Evolutionary conservation across 1,140 invertebrate genomes (phyloP), one percentile per base, ranked within the genome.

Genomic region (Bilobella aurantiaca): DNA sequence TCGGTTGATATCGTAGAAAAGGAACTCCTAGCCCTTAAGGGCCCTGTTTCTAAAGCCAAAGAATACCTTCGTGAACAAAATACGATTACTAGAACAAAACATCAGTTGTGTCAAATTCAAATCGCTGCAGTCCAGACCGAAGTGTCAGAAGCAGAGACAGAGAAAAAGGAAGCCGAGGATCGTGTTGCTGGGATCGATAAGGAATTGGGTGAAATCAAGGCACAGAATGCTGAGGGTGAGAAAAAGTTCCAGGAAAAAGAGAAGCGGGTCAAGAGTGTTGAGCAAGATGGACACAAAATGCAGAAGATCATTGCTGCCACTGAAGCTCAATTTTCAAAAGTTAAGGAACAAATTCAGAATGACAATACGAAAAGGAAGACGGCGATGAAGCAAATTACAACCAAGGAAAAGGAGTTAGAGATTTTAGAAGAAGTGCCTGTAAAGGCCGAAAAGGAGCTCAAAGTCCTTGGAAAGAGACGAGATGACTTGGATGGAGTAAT

Each of bases 1-100:
- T 82, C 93, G 72, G 84, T 96, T 0, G 88, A 91, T 74, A 78
- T 93, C 27, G 90, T 93, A 1, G 89, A 97, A 78, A 90, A 89
- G 69, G 94, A 98, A 75, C 90, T 93, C 76, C 84, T 88, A 65
- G 85, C 87, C 64, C 77, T 98, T 49, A 86, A 91, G 74, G 87
- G 84, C 66, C 89, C 91, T 0, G 94, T 90, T 82, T 85, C 90
- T 73, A 88, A 93, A 73, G 68, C 68, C 0, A 70, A 72, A 42
- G 65, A 69, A 8, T 72, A 34, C 46, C 56, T 71, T 5, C 34
- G 65, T 23, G 70, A 65, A 47, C 37, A 66, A 56, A 73, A 72
- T 53, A 62, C 30, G 0, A 47, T 65, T 49, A 47, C 23, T n/a
- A 31, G 56, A 31, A n/a, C 31, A 25, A 53, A 69, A 57, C 65